Percentiles rank a stretch among this genome's conserved stretches.
Conservation (phyloP, 1,140 invertebrate genomes). For the Drosophila ficusphila region DNA sequence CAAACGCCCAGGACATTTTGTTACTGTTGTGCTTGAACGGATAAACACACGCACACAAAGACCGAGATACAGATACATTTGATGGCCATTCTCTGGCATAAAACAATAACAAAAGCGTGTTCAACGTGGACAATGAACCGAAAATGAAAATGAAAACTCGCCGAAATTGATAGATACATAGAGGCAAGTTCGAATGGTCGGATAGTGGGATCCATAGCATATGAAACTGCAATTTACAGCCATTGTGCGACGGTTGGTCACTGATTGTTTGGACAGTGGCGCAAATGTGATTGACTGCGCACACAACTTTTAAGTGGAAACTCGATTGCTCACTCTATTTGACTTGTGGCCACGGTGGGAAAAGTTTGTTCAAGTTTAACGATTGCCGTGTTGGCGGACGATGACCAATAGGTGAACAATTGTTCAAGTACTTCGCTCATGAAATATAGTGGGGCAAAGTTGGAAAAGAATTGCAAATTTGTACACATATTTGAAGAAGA, state of each 20-base stretch:
- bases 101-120: conserved; percentile 48
- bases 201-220: conserved; percentile 28
- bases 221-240: conserved; percentile 45
- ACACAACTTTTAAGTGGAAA: conserved; percentile 43
- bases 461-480: too few species aligned
- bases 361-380: conserved; percentile 35
- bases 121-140: conserved; percentile 31
- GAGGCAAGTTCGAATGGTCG: conserved; percentile 20
- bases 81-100: conserved; percentile 59
- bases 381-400: conserved; percentile 26
- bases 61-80: conserved; percentile 34
- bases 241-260: conserved; percentile 27
- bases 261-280: conserved; percentile 34
- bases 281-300: conserved; percentile 40
- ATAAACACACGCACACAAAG: conserved; percentile 31
- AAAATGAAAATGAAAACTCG: conserved; percentile 46
- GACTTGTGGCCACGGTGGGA: conserved; percentile 21
- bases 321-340: conserved; percentile 30
- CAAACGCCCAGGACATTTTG: conserved; percentile 27
- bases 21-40: conserved; percentile 45
- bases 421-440: neutral
- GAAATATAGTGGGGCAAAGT: conserved; percentile 3
- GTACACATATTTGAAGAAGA: too few species aligned
- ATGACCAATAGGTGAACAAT: conserved; percentile 8
- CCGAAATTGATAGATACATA: conserved; percentile 45